phyloP scores from a whole-genome alignment of 2,888 invertebrate species.

The Heterodera filipjevi region DNA sequence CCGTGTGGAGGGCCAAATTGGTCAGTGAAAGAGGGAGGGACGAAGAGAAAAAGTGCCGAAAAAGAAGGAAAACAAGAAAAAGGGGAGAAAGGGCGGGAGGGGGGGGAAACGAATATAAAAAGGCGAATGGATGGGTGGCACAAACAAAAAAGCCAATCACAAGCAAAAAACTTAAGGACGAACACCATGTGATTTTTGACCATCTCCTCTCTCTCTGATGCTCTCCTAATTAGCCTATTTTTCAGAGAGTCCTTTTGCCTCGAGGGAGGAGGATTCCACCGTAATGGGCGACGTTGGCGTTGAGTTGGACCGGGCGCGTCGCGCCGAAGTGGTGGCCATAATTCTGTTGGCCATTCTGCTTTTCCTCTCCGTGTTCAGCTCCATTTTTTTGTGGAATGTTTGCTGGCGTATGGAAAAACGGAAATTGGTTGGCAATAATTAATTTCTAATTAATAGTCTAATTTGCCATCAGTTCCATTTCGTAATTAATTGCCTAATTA shows the following conservation, averaged over 20 bases:
- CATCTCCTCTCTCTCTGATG: too few relatives aligned
- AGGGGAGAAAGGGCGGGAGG: neutral
- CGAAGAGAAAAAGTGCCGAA: neutral
- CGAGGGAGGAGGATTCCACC: neutral
- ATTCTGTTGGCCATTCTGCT: conserved; percentile 46
- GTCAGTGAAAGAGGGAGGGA: neutral
- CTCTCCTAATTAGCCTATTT: too few relatives aligned
- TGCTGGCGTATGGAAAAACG: conserved; percentile 55
- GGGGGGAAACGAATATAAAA: neutral
- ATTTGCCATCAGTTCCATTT: neutral
- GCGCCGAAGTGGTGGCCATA: conserved; percentile 42
- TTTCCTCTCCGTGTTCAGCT: conserved; percentile 41
- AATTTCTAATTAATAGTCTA: neutral
- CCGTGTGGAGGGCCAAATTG: conserved; percentile 30
- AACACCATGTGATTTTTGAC: too few relatives aligned
- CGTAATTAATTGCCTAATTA: neutral
- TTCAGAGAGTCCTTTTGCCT: conserved; percentile 2
- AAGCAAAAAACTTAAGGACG: too few relatives aligned
- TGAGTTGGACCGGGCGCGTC: conserved; percentile 24
- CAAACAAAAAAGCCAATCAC: too few relatives aligned
- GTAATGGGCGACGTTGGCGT: conserved; percentile 10
- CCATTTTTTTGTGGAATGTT: conserved; percentile 49
- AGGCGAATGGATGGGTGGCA: too few relatives aligned
- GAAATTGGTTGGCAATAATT: conserved; percentile 40
- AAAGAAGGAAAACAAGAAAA: neutral